Evolutionary conservation across 2,113 vertebrate genomes (phyloP).

Genomic region (Elephas maximus): DNA sequence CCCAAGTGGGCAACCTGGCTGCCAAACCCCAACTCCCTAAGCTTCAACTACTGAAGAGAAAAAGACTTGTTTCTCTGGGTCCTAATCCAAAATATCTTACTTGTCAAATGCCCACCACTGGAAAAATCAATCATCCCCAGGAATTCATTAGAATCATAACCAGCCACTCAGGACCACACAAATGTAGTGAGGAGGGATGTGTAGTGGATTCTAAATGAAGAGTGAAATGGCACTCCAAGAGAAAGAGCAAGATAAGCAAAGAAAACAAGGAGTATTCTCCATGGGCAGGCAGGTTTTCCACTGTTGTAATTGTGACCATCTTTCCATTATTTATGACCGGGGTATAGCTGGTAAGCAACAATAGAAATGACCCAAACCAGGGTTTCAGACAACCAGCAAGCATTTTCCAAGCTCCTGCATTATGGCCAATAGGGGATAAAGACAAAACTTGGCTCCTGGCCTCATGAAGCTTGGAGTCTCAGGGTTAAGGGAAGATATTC

Average conservation of each 20-base stretch:
- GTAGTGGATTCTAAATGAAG: neutral
- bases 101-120: neutral
- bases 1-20: no score
- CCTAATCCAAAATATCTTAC: neutral
- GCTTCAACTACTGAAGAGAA: neutral
- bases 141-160: neutral
- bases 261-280: neutral
- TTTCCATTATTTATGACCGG: neutral
- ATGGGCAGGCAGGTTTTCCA: fast-evolving
- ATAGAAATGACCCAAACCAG: neutral
- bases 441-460: neutral
- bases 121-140: neutral
- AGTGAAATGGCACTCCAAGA: neutral
- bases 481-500: neutral
- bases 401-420: neutral
- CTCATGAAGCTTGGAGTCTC: neutral
- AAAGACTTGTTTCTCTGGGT: neutral
- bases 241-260: neutral
- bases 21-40: neutral
- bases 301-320: neutral
- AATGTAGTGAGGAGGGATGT: neutral
- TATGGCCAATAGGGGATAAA: neutral
- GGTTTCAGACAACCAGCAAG: neutral
- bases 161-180: neutral
- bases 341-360: neutral